Evolutionary conservation across 2,888 invertebrate genomes (phyloP).

Genomic region (Amphimallon solstitiale): DNA sequence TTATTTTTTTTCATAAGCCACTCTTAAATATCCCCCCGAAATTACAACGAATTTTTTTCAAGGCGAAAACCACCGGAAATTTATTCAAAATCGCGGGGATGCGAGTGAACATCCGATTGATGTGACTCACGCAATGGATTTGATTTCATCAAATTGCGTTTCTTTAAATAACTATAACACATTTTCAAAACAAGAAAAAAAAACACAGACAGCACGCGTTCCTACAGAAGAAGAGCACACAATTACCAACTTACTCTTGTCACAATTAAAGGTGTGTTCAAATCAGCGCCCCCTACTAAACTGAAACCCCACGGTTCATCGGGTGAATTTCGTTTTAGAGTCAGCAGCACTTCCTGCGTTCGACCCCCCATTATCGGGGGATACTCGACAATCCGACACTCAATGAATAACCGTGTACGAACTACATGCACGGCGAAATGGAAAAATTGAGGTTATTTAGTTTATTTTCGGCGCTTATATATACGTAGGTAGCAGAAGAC

Average conservation of each 20-base stretch:
- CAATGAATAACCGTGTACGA: neutral
- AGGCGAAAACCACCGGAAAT: too few relatives aligned
- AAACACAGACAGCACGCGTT: slow-evolving; percentile 1
- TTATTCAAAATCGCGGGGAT: too few relatives aligned
- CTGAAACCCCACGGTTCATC: slow-evolving; percentile 87
- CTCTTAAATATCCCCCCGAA: too few relatives aligned
- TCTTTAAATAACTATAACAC: too few relatives aligned
- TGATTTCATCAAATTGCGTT: too few relatives aligned
- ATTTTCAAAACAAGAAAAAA: slow-evolving; percentile 1
- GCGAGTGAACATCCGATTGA: too few relatives aligned
- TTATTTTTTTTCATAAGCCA: too few relatives aligned
- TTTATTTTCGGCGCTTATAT: slow-evolving; percentile 12
- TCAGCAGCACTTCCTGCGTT: slow-evolving; percentile 80
- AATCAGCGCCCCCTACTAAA: slow-evolving; percentile 86
- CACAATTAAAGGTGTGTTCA: slow-evolving; percentile 86
- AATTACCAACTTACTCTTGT: slow-evolving; percentile 77
- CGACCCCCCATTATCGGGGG: slow-evolving; percentile 69
- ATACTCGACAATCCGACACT: slow-evolving; percentile 2
- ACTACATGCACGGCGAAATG: neutral
- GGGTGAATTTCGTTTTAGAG: slow-evolving; percentile 75
- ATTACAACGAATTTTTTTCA: too few relatives aligned
- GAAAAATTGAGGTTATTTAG: slow-evolving; percentile 30
- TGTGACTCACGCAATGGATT: too few relatives aligned
- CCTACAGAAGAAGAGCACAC: neutral
- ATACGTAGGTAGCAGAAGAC: neutral